Percentiles rank a stretch among this genome's conserved stretches.
Conservation (phyloP, 2,113 vertebrate species). For the Leuciscus idus region DNA sequence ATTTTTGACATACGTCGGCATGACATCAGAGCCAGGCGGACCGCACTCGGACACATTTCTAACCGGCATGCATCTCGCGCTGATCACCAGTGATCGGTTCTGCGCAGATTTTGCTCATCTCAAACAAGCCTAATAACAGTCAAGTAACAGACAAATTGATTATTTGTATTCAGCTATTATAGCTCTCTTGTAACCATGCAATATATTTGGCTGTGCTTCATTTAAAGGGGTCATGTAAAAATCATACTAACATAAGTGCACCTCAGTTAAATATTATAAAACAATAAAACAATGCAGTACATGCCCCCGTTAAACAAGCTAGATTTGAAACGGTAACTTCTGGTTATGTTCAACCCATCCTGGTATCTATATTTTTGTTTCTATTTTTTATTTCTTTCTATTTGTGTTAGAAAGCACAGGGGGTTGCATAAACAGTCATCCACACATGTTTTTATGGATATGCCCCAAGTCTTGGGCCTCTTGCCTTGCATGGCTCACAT, state of each 20-base stretch:
- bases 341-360: background rate
- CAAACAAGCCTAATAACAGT: too few species aligned
- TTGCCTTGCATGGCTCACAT: background rate
- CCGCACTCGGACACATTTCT: too few species aligned
- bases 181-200: background rate
- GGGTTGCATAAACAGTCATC: background rate
- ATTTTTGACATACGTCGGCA: too few species aligned
- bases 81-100: too few species aligned
- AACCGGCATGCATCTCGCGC: too few species aligned
- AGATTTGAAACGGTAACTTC: background rate
- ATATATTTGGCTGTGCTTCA: background rate
- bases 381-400: background rate
- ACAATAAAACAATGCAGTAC: too few species aligned
- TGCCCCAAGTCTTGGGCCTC: background rate
- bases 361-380: background rate
- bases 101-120: too few species aligned
- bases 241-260: too few species aligned
- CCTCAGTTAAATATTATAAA: too few species aligned
- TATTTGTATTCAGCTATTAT: background rate
- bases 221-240: too few species aligned
- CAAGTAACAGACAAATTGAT: background rate
- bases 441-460: conserved; percentile 9
- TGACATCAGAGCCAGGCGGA: too few species aligned
- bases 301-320: background rate
- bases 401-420: conserved; percentile 1